Conservation (phyloP, 2,113 vertebrate species). For the Plecotus auritus region DNA sequence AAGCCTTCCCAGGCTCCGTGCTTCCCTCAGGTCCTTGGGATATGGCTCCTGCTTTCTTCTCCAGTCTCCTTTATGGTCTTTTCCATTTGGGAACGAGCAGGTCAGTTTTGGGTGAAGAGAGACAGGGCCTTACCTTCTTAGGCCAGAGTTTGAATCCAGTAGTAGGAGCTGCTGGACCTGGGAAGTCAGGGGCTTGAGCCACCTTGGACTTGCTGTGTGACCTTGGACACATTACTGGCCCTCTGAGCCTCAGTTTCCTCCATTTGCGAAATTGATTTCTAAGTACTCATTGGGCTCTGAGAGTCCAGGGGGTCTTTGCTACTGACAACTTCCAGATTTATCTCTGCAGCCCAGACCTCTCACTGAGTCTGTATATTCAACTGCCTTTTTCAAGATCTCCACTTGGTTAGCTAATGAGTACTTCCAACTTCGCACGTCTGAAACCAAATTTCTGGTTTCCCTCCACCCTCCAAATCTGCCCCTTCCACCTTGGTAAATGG, state of each 20-base stretch:
- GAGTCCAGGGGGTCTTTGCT: not conserved
- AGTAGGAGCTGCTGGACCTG: not conserved
- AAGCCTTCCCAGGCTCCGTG: not conserved
- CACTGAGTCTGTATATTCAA: not conserved
- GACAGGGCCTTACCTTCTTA: not conserved
- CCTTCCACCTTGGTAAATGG: not conserved
- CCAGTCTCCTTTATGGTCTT: not conserved
- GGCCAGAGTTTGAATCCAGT: not conserved
- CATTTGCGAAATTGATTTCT: not conserved
- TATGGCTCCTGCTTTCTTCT: not conserved
- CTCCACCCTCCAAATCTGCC: not conserved
- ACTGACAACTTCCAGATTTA: not conserved
- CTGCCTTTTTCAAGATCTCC: not conserved
- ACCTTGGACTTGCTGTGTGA: not conserved
- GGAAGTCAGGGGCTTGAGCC: not conserved
- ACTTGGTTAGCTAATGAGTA: not conserved
- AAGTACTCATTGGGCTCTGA: not conserved
- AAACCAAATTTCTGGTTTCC: not conserved
- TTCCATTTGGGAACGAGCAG: not conserved
- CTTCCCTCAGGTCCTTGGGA: not conserved
- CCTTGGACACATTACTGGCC: not conserved
- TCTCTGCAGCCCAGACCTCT: not conserved
- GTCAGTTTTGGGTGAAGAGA: not conserved
- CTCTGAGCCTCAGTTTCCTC: not conserved
- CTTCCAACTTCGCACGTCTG: not conserved